These are phyloP conservation scores for Liodrosophila aerea DNA, from an alignment of 2,888 invertebrate species.

Conservation along the genomic window DNA sequence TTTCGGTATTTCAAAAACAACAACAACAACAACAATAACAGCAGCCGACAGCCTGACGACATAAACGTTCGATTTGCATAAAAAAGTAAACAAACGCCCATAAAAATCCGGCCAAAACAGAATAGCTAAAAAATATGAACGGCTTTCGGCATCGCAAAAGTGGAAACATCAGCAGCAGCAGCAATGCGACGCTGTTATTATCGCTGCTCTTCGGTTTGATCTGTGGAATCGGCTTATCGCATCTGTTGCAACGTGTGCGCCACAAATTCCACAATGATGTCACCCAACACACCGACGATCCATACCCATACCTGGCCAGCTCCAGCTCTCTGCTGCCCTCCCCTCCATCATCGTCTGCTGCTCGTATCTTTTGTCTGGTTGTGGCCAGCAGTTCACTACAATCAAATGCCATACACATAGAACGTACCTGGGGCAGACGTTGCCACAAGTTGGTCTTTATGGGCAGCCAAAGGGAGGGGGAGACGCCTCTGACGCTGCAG, in stretches of 20 bases:
- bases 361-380: conserved; percentile 96
- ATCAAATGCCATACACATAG: conserved; percentile 93
- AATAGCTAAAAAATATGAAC: conserved; percentile 24
- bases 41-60: conserved; percentile 20
- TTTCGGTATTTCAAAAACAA: conserved; percentile 44
- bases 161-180: conserved; percentile 17
- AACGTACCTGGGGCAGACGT: conserved; percentile 96
- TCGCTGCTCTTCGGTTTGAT: conserved; percentile 70
- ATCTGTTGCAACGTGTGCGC: conserved; percentile 52
- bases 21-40: conserved; percentile 3
- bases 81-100: conserved; percentile 53
- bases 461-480: conserved; percentile 87
- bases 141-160: conserved; percentile 36
- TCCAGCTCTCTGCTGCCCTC: conserved; percentile 83
- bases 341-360: too few relatives aligned
- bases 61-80: conserved; percentile 58
- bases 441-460: conserved; percentile 94
- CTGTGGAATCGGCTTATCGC: conserved; percentile 71
- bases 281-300: neutral
- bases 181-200: conserved; percentile 48
- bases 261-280: conserved; percentile 8
- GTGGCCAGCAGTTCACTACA: conserved; percentile 93
- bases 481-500: conserved; percentile 85
- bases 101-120: neutral
- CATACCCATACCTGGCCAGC: neutral